Evolutionary conservation across 2,797 vertebrate species (phyloP), one percentile per base, ranked within the genome.

Genomic region (Brotula barbata): DNA sequence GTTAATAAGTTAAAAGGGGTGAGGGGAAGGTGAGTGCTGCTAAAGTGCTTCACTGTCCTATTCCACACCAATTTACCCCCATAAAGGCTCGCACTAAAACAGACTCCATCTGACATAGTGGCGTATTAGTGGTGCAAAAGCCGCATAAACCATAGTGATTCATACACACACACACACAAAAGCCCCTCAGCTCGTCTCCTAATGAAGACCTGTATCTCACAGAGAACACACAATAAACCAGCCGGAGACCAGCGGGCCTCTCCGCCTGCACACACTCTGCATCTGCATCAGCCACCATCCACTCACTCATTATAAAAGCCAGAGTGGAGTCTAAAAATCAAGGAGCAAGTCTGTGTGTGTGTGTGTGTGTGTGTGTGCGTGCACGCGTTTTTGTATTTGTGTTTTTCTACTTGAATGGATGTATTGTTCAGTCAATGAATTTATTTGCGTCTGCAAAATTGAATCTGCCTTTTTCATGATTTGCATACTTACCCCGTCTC

Each of bases 31-130:
- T 89, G 86, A 89, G 84, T 87, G 85, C 90, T 87, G 88, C 82
- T 89, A 92, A 90, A 91, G 88, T 92, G 91, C 90, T 90, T 89
- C 84, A 84, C 87, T 90, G 90, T 90, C 84, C 91, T 79, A 85
- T 90, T 88, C 79, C 74, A 39, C 64, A 62, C 79, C 88, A 89
- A 90, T 90, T 89, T 90, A 73, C 66, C 73, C 57, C 79, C 84
- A 87, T 91, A 90, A 90, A 90, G 85, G 73, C 75, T 34, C 33
- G 76, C 82, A 83, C 85, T 88, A 83, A 90, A 89, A 76, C 85
- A 73, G 79, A 75, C 85, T 84, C 82, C 77, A 41, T 64, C 80
- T 85, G 86, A 87, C 79, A 83, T 75, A 77, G 78, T 77, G 83
- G 71, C 68, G n/a, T 83, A 83, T 90, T 88, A 88, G 84, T 47